Percentiles rank a stretch among this genome's conserved stretches.
Conservation (phyloP, 2,797 vertebrate genomes). For the Pagetopsis macropterus region DNA sequence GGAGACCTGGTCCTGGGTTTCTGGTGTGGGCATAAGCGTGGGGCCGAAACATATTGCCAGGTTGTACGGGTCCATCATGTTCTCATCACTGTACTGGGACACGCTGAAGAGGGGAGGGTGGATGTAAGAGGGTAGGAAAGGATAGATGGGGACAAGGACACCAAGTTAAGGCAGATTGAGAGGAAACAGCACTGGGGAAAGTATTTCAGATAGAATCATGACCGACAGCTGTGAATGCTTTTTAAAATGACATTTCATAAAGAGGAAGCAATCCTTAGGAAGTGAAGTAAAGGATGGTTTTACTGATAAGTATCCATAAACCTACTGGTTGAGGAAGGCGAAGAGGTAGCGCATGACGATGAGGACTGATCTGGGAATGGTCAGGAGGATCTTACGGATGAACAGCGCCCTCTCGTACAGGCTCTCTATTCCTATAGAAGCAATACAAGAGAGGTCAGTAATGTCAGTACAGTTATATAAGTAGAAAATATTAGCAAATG, state of each 20-base stretch:
- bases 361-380: conserved; percentile 93
- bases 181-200: neutral
- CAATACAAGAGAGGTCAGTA: neutral
- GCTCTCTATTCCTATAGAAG: conserved; percentile 91
- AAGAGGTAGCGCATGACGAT: conserved; percentile 98
- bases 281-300: neutral
- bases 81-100: conserved; percentile 98
- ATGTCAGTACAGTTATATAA: neutral
- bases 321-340: conserved; percentile 98
- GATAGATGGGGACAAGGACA: neutral
- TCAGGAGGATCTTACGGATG: conserved; percentile 95
- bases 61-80: conserved; percentile 99
- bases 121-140: neutral
- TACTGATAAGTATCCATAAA: conserved; percentile 44
- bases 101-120: conserved; percentile 79
- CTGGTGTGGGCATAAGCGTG: conserved; percentile 97
- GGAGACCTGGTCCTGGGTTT: conserved; percentile 96
- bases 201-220: neutral
- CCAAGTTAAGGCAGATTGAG: neutral
- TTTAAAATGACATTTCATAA: neutral
- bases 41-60: conserved; percentile 98
- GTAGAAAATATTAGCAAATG: neutral
- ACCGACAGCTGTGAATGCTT: neutral
- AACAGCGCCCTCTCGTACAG: conserved; percentile 96
- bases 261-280: neutral